A percentile compares a stretch with the other conserved stretches of the same genome.
Evolutionary conservation across 2,113 vertebrate species (phyloP).

Genomic region (Phaethon lepturus): DNA sequence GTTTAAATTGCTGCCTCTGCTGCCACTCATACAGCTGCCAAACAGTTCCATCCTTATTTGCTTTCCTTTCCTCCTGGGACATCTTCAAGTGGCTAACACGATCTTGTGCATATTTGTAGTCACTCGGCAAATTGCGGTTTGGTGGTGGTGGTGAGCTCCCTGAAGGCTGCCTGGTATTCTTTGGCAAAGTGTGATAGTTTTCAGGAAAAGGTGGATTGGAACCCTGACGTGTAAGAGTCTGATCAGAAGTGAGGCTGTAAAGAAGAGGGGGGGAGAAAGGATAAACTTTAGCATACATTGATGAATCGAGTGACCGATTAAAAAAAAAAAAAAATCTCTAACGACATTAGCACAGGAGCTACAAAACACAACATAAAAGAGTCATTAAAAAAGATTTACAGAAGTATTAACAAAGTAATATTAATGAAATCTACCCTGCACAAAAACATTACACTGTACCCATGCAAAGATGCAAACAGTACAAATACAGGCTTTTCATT

Average conservation of each 20-base stretch:
- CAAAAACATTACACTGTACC: neutral
- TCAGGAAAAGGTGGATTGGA: constrained; percentile 85
- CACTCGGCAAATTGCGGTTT: constrained; percentile 88
- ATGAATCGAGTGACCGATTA: neutral
- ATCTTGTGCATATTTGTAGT: constrained; percentile 98
- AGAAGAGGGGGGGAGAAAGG: neutral
- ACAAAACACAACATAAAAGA: neutral
- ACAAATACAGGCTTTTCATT: neutral
- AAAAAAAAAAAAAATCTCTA: neutral
- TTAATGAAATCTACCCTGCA: neutral
- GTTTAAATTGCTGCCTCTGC: constrained; percentile 96
- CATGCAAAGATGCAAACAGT: neutral
- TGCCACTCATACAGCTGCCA: constrained; percentile 99
- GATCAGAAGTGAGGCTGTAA: constrained; percentile 83
- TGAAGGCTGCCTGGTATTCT: constrained; percentile 82
- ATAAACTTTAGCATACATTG: neutral
- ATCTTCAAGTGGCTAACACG: constrained; percentile 96
- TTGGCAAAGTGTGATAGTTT: constrained; percentile 92
- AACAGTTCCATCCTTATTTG: constrained; percentile 92
- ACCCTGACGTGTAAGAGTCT: constrained; percentile 84
- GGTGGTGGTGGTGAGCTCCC: constrained; percentile 85
- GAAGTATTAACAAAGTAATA: neutral
- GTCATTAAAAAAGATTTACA: neutral
- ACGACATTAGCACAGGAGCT: neutral
- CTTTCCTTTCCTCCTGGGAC: constrained; percentile 92